These are phyloP conservation scores for Acanthisitta chloris DNA, from an alignment of 2,113 vertebrate species.

Conservation along the genomic window DNA sequence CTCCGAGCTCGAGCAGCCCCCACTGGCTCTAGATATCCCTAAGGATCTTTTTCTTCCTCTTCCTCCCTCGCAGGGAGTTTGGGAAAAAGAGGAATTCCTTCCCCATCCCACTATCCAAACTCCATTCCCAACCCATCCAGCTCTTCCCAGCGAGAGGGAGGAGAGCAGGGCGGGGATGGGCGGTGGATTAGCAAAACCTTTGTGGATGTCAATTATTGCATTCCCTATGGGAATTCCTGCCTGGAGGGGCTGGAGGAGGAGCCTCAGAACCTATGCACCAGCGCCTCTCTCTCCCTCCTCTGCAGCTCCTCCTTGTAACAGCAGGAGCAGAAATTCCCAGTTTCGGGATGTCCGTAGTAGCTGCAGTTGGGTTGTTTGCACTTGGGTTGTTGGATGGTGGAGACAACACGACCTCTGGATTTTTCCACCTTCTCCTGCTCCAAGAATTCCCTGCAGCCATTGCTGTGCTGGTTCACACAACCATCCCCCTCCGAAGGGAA, in stretches of 20 bases:
- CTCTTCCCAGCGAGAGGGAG: not conserved
- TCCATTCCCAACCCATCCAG: not conserved
- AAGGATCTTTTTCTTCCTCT: not conserved
- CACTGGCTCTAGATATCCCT: not conserved
- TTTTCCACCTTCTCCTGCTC: constrained; percentile 49
- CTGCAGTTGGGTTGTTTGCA: constrained; percentile 91
- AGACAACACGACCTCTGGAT: not conserved
- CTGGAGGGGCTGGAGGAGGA: not conserved
- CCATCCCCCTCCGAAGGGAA: constrained; percentile 24
- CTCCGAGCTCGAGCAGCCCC: not conserved
- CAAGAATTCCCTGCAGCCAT: constrained; percentile 76
- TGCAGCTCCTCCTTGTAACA: constrained; percentile 91
- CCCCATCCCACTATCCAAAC: not conserved
- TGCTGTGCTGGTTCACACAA: constrained; percentile 35
- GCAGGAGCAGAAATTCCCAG: constrained; percentile 94
- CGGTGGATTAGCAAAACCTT: not conserved
- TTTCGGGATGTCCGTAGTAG: constrained; percentile 93
- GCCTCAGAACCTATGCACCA: constrained; percentile 87
- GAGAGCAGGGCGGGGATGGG: not conserved
- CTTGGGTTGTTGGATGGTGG: constrained; percentile 79
- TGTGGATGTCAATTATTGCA: not conserved
- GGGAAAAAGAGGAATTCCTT: not conserved
- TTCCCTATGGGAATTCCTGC: not conserved
- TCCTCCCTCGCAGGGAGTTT: not conserved
- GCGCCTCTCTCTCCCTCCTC: constrained; percentile 75